Base-by-base conservation (phyloP, 1,140 invertebrate genomes). In the Pogonomyrmex barbatus region DNA sequence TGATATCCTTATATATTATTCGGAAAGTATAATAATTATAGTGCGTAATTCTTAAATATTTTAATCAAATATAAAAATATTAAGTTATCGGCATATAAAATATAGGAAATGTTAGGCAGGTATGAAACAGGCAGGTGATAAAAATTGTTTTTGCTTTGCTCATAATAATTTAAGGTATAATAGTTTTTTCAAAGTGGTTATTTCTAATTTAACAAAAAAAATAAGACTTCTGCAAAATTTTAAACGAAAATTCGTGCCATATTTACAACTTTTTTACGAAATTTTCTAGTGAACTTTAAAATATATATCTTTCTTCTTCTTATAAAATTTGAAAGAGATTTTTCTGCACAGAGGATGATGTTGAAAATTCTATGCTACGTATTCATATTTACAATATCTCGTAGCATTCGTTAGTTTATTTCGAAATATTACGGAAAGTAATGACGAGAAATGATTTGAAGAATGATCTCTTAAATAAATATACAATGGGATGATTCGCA, bases 381-480 rank as follows among this genome's bases (percentile, higher is more conserved):
- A 78, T 60, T 85, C 39, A 62, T 77, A 89, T 88, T 88, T 89
- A 88, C 87, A 78, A 82, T 60, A 79, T 70, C 50, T 88, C 30
- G 54, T 63, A 88, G 62, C 76, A 42, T 86, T 78, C 33, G 36
- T 76, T 78, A 85, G 24, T 56, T 50, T 50, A 36, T 82, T n/a
- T n/a, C 42, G 50, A n/a, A n/a, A 45, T 14, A 24, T 79, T 17
- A 6, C 10, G 39, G 4, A 60, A 67, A 85, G 71, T 42, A 58
- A 79, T 24, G 45, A 76, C 67, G 56, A 76, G 54, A 58, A 63
- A 81, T 63, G 60, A 71, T 77, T 65, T 58, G 58, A 50, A 62
- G 54, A 47, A 78, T 75, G 78, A 58, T 54, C 45, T 77, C 75
- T 90, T 76, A 82, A 90, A 90, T 90, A 90, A 90, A 90, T 89